These are phyloP conservation scores for Zosterops pallidus DNA, from an alignment of 2,113 vertebrate genomes.

Conservation along the genomic window DNA sequence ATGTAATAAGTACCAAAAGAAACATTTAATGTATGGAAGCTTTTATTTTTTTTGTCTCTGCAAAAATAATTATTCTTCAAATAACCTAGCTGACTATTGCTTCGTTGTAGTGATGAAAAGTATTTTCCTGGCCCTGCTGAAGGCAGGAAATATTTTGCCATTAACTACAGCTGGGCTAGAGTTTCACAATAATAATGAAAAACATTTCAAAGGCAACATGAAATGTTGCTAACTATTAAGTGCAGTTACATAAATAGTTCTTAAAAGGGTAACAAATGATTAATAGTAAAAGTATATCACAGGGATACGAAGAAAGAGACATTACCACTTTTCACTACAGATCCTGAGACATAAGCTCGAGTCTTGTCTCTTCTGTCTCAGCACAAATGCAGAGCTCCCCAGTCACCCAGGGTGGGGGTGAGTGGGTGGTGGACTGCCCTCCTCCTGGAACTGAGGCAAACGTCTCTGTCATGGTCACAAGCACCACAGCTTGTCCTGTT, in stretches of 20 bases:
- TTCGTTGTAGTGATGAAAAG: neutral
- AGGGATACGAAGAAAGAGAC: neutral
- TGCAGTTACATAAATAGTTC: neutral
- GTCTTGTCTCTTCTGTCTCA: neutral
- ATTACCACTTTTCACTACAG: neutral
- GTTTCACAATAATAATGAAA: constrained; percentile 47
- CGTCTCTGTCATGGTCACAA: neutral
- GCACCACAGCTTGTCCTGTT: neutral
- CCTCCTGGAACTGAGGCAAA: neutral
- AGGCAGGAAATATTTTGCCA: constrained; percentile 36
- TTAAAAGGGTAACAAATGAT: constrained; percentile 12
- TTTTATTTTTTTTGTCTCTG: neutral
- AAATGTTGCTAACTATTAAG: constrained; percentile 13
- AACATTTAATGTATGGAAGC: neutral
- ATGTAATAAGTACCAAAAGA: neutral
- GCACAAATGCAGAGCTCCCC: neutral
- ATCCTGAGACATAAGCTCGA: neutral
- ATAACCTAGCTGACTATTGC: neutral
- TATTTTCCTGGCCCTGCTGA: constrained; percentile 40
- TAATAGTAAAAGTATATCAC: neutral
- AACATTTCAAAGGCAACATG: constrained; percentile 27
- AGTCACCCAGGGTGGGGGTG: neutral
- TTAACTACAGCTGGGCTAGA: constrained; percentile 34
- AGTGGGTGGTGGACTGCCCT: neutral
- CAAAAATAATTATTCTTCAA: constrained; percentile 16